A percentile compares a stretch with the other conserved stretches of the same genome.
These are phyloP conservation scores for Limnephilus marmoratus DNA, from an alignment of 2,888 invertebrate genomes.

Conservation along the genomic window DNA sequence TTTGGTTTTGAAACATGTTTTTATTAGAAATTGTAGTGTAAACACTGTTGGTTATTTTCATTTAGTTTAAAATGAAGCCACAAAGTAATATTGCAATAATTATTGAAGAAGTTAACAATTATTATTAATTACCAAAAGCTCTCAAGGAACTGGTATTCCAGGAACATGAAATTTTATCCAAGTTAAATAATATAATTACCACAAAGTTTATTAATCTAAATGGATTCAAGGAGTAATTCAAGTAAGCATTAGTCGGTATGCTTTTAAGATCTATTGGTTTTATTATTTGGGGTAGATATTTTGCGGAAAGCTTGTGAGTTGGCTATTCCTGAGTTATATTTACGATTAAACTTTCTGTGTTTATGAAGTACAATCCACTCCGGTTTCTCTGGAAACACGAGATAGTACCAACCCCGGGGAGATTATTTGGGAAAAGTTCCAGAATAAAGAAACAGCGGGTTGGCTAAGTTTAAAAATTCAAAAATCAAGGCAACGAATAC, in stretches of 20 bases:
- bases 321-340: constrained; percentile 15
- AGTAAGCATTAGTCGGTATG: neutral
- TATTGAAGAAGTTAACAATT: too few species aligned
- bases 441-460: neutral
- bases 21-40: too few species aligned
- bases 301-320: neutral
- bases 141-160: neutral
- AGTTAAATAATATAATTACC: neutral
- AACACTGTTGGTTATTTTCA: too few species aligned
- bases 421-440: neutral
- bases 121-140: neutral
- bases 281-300: neutral
- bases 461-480: neutral
- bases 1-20: too few species aligned
- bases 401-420: neutral
- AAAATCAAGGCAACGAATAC: neutral
- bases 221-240: neutral
- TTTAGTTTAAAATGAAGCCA: too few species aligned
- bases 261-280: constrained; percentile 2
- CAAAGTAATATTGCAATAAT: too few species aligned
- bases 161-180: neutral
- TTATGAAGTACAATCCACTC: constrained; percentile 39
- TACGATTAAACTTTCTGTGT: constrained; percentile 46
- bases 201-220: neutral
- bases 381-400: constrained; percentile 5